Conservation (phyloP, 2,888 invertebrate species). For the Harpagoxenus sublaevis region DNA sequence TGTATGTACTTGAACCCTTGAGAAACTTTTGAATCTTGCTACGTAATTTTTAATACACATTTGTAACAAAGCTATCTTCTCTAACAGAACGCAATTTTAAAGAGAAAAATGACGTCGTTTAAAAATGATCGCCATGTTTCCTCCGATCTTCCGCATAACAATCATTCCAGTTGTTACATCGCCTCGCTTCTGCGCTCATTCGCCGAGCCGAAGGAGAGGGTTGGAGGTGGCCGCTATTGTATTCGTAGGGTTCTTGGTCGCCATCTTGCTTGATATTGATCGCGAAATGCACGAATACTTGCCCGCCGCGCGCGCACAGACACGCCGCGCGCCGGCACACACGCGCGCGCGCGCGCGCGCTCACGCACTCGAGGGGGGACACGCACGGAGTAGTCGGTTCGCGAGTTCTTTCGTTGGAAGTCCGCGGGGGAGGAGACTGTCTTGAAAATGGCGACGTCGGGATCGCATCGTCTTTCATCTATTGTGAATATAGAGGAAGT, state of each 20-base stretch:
- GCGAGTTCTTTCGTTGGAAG: slow-evolving; percentile 65
- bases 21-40: not conserved
- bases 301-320: slow-evolving; percentile 61
- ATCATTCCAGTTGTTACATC: slow-evolving; percentile 26
- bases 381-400: slow-evolving; percentile 55
- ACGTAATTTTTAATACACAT: not conserved
- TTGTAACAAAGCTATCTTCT: not conserved
- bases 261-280: slow-evolving; percentile 86
- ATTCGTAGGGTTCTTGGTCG: slow-evolving; percentile 84
- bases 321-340: not conserved
- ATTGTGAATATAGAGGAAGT: slow-evolving; percentile 56
- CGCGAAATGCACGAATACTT: slow-evolving; percentile 85
- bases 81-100: not conserved
- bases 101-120: not conserved
- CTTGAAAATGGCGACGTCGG: slow-evolving; percentile 84
- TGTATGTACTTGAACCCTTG: too few species aligned
- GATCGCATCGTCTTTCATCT: slow-evolving; percentile 79
- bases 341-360: not conserved
- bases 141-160: slow-evolving; percentile 12
- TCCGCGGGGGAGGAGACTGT: slow-evolving; percentile 82
- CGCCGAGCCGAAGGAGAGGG: slow-evolving; percentile 63
- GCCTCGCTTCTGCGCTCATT: slow-evolving; percentile 40
- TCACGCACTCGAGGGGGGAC: slow-evolving; percentile 58
- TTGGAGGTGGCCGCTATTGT: slow-evolving; percentile 84
- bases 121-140: not conserved